Conservation (phyloP, 2,888 invertebrate species). For the Drosophila falleni region DNA sequence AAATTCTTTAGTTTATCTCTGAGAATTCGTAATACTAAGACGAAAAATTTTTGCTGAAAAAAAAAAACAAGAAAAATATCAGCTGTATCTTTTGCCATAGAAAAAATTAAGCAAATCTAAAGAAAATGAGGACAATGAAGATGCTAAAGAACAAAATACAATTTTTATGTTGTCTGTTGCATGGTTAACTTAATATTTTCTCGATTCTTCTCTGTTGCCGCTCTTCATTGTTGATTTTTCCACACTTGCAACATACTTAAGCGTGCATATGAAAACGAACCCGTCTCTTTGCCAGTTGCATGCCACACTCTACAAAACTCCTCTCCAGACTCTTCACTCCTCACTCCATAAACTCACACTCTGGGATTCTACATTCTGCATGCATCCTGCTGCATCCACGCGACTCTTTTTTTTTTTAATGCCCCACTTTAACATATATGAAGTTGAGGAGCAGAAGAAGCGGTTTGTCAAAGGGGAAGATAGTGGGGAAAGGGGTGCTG, state of each 20-base stretch:
- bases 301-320: slow-evolving; percentile 4
- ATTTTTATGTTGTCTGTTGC: slow-evolving; percentile 17
- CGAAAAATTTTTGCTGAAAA: not conserved
- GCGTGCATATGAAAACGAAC: slow-evolving; percentile 68
- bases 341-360: slow-evolving; percentile 9
- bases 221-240: slow-evolving; percentile 43
- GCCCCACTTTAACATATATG: slow-evolving; percentile 41
- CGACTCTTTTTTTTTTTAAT: slow-evolving; percentile 40
- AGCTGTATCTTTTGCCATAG: not conserved
- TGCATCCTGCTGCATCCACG: slow-evolving; percentile 38
- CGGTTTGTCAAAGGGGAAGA: not conserved
- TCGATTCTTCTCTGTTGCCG: slow-evolving; percentile 52
- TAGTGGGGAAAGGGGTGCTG: not conserved
- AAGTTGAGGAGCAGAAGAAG: not conserved
- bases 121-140: not conserved
- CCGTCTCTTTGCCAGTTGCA: slow-evolving; percentile 13
- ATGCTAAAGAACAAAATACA: not conserved
- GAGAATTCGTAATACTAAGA: not conserved
- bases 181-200: slow-evolving; percentile 72
- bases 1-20: too few relatives aligned
- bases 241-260: slow-evolving; percentile 62
- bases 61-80: too few relatives aligned
- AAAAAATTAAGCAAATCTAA: not conserved
- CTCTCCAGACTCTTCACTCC: too few relatives aligned
- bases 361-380: slow-evolving; percentile 26